Base-by-base conservation (phyloP, 2,888 invertebrate species). In the Diaprepes abbreviatus region DNA sequence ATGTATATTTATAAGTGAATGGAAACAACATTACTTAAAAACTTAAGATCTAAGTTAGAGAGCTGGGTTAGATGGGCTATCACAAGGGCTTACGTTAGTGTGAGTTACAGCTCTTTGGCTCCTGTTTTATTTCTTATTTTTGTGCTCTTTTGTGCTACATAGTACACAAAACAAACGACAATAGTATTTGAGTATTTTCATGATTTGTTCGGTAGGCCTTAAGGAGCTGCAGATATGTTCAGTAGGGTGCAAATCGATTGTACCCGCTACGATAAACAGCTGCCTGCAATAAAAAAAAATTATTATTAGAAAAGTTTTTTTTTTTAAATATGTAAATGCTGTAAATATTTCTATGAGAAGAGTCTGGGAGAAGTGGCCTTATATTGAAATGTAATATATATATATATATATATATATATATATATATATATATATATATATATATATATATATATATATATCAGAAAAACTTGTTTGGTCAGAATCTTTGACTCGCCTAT, bases 171-270 rank as follows among this genome's bases (percentile, higher is more conserved):
- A 81, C 78, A 79, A 80, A 77, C 75, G 78, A 76, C 73, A 74
- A 77, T 76, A 77, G 45, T 59, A 63, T 40, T 63, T 77, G 77
- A 78, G 77, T 77, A 74, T 72, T 78, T 70, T 72, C 17, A 48
- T 68, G 55, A 63, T 67, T 73, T 77, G 72, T 75, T 76, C 76
- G 73, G 76, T 82, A 83, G 82, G 83, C 82, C 82, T 76, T 74
- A 75, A 70, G 77, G 78, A 82, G 83, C 82, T 82, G 82, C 80
- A 75, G 83, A 82, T 83, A 69, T 64, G 64, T 85, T 89, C 89
- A 96, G 86, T 96, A 96, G 82, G 96, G 96, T 86, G 96, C 91
- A 87, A 96, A 96, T 87, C 96, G 91, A 89, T 95, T 96, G 90
- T 95, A 96, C 79, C 95, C 93, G 86, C 95, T 93, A 87, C 96